A percentile compares a stretch with the other conserved stretches of the same genome.
Conservation (phyloP, 1,140 invertebrate species). For the Amphibalanus amphitrite region DNA sequence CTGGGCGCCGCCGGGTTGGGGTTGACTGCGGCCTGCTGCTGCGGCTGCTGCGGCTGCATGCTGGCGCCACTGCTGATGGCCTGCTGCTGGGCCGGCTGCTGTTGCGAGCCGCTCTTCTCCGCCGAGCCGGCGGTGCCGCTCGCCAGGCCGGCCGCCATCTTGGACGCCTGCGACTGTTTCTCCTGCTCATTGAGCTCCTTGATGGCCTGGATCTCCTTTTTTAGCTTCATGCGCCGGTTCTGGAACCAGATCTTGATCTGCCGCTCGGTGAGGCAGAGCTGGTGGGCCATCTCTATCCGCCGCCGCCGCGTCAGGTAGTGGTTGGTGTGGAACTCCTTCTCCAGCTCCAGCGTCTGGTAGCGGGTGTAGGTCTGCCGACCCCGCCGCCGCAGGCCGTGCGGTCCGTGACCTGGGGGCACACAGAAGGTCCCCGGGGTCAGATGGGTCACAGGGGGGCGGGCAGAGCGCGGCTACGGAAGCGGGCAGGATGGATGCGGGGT, state of each 20-base stretch:
- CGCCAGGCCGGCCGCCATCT: neutral
- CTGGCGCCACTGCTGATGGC: neutral
- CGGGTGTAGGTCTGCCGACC: slow-evolving; percentile 92
- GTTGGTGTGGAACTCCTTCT: too few relatives aligned
- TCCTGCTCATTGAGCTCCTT: slow-evolving; percentile 3
- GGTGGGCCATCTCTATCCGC: too few relatives aligned
- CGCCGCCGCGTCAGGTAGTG: too few relatives aligned
- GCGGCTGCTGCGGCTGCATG: neutral
- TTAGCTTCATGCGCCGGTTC: slow-evolving; percentile 99
- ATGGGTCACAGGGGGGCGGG: too few relatives aligned
- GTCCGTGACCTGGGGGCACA: too few relatives aligned
- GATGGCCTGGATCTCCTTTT: slow-evolving; percentile 83
- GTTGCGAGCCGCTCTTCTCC: neutral
- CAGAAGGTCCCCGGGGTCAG: too few relatives aligned
- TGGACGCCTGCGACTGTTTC: neutral
- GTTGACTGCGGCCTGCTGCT: neutral
- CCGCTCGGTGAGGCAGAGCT: too few relatives aligned
- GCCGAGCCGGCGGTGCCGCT: neutral
- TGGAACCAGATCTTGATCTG: too few relatives aligned
- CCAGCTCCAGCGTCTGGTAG: too few relatives aligned
- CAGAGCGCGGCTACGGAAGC: too few relatives aligned
- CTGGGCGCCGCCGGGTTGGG: too few relatives aligned
- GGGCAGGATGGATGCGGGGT: too few relatives aligned
- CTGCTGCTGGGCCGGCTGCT: neutral
- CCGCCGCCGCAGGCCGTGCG: slow-evolving; percentile 42